phyloP scores from a whole-genome alignment of 2,888 invertebrate genomes.

The Drosophila limbata region DNA sequence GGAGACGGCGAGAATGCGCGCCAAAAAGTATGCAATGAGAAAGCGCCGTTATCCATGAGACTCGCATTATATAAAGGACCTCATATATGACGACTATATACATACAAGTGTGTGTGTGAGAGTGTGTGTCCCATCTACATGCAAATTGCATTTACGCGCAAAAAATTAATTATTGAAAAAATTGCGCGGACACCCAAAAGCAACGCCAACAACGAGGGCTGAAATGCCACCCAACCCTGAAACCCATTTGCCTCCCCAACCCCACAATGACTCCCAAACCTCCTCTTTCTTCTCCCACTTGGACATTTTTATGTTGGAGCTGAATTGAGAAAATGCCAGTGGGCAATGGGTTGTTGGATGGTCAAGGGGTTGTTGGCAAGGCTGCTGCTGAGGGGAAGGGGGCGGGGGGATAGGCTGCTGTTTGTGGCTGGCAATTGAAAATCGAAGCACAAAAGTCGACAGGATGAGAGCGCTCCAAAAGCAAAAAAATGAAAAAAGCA shows the following conservation, averaged over 20 bases:
- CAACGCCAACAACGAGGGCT: conserved; percentile 22
- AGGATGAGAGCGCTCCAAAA: conserved; percentile 57
- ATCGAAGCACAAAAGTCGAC: conserved; percentile 71
- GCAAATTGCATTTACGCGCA: conserved; percentile 80
- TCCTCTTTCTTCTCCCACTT: neutral
- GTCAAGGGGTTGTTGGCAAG: conserved; percentile 32
- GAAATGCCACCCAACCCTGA: conserved; percentile 17
- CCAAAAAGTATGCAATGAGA: conserved; percentile 61
- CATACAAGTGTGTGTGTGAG: conserved; percentile 3
- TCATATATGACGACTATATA: conserved; percentile 4
- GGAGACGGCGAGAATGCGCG: conserved; percentile 57
- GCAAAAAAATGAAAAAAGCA: conserved; percentile 41
- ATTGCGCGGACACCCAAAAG: conserved; percentile 57
- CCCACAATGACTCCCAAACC: conserved; percentile 12
- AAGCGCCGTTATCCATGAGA: conserved; percentile 26
- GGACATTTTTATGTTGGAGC: conserved; percentile 5
- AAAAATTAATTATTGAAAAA: conserved; percentile 81
- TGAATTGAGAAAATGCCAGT: conserved; percentile 36
- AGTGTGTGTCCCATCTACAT: conserved; percentile 60
- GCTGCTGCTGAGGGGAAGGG: neutral
- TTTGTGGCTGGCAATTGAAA: conserved; percentile 62
- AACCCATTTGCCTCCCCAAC: neutral
- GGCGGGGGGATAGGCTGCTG: conserved; percentile 36
- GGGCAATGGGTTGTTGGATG: conserved; percentile 32
- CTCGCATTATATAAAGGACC: conserved; percentile 42